Evolutionary conservation across 1,140 invertebrate genomes (phyloP).

Genomic region (Sitobion miscanthi): DNA sequence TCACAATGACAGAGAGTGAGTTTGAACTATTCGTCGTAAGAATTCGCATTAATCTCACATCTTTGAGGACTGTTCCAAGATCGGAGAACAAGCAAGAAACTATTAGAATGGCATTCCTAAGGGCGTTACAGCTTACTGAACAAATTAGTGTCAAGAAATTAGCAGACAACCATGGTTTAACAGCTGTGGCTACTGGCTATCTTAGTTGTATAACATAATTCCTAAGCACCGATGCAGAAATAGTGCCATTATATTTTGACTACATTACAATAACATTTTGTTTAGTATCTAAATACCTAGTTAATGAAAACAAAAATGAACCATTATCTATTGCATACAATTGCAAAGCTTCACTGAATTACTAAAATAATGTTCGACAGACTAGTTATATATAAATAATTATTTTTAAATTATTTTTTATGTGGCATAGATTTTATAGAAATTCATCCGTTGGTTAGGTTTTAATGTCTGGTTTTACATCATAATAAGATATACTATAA

Average conservation of each 20-base stretch:
- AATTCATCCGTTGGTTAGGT: background rate
- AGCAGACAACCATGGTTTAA: constrained; percentile 13
- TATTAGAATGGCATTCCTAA: constrained; percentile 30
- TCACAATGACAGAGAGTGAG: background rate
- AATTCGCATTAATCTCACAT: background rate
- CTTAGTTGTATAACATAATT: constrained; percentile 20
- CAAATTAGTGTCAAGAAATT: constrained; percentile 4
- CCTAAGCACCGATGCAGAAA: background rate
- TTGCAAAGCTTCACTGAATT: background rate
- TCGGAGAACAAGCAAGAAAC: background rate
- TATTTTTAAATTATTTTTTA: background rate
- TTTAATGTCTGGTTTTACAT: background rate
- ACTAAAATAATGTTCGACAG: background rate
- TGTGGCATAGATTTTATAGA: background rate
- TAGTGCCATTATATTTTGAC: background rate
- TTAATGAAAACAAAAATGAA: background rate
- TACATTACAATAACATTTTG: background rate
- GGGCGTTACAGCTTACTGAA: constrained; percentile 21
- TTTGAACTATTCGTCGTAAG: background rate
- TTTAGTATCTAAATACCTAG: background rate
- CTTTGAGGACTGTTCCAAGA: background rate
- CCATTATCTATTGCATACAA: background rate
- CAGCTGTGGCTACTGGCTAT: background rate
- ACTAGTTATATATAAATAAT: background rate
- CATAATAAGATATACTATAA: background rate